phyloP scores from a whole-genome alignment of 2,888 invertebrate genomes.

The Drosophila neonasuta region DNA sequence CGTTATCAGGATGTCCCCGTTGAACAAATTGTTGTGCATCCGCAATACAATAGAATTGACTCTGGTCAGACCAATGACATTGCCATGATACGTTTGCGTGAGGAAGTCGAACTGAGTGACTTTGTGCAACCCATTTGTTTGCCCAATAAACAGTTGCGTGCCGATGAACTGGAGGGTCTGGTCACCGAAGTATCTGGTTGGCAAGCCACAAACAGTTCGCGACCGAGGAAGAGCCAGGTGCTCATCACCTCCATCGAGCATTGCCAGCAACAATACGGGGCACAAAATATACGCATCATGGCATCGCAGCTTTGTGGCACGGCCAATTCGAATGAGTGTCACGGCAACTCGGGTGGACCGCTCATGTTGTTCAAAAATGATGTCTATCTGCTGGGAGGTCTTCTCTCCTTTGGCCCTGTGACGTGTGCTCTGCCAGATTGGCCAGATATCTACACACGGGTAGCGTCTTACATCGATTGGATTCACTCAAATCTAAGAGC shows the following conservation, averaged over 20 bases:
- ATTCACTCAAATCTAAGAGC: constrained; percentile 46
- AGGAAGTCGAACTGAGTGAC: constrained; percentile 40
- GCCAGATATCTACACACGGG: constrained; percentile 69
- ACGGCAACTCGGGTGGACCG: constrained; percentile 63
- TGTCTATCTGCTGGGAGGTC: constrained; percentile 54
- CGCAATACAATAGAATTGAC: constrained; percentile 15
- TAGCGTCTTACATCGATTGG: constrained; percentile 64
- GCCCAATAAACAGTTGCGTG: constrained; percentile 55
- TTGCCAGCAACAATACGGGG: constrained; percentile 49
- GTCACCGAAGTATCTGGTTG: constrained; percentile 60
- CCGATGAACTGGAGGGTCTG: constrained; percentile 58
- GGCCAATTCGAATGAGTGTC: constrained; percentile 47
- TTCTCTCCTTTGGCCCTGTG: constrained; percentile 64
- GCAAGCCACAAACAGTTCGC: constrained; percentile 48
- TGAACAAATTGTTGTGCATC: constrained; percentile 49
- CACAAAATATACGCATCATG: constrained; percentile 27
- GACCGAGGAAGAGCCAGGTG: constrained; percentile 53
- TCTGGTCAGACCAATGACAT: constrained; percentile 51
- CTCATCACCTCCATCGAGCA: constrained; percentile 42
- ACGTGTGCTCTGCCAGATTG: constrained; percentile 52
- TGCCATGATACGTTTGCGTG: constrained; percentile 55
- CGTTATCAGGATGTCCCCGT: constrained; percentile 57
- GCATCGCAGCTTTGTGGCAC: constrained; percentile 60
- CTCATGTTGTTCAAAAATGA: constrained; percentile 57
- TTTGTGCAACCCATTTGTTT: constrained; percentile 64